phyloP scores from a whole-genome alignment of 2,888 invertebrate species.

The Agrochola lota region DNA sequence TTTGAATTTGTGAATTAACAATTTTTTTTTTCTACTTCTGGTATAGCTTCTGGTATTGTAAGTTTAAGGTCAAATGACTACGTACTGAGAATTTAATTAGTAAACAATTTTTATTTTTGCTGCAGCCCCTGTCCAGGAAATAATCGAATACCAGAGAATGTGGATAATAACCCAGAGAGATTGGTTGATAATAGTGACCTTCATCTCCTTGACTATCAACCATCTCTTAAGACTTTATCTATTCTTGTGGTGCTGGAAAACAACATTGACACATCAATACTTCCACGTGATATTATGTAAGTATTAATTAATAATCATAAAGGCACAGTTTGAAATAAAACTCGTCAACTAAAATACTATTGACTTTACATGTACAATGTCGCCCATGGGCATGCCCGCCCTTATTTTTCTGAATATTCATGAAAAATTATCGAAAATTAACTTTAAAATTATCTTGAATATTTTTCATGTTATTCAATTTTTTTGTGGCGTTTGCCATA shows the following conservation, averaged over 20 bases:
- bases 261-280: conserved; percentile 91
- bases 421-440: no score
- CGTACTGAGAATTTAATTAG: conserved; percentile 6
- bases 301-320: conserved; percentile 61
- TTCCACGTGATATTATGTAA: conserved; percentile 93
- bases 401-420: no score
- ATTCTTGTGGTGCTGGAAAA: conserved; percentile 92
- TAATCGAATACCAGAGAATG: conserved; percentile 66
- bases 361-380: not conserved
- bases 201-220: conserved; percentile 94
- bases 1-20: conserved; percentile 14
- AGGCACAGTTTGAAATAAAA: not conserved
- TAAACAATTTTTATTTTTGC: conserved; percentile 13
- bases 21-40: conserved; percentile 37
- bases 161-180: conserved; percentile 83
- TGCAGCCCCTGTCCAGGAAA: conserved; percentile 77
- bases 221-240: conserved; percentile 93
- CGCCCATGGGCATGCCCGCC: no score
- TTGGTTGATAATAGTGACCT: conserved; percentile 96
- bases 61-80: conserved; percentile 28
- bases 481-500: no score
- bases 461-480: no score
- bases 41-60: conserved; percentile 22
- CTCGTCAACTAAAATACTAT: not conserved
- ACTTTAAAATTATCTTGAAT: no score